phyloP scores from a whole-genome alignment of 1,140 invertebrate genomes.

The Cydia pomonella region DNA sequence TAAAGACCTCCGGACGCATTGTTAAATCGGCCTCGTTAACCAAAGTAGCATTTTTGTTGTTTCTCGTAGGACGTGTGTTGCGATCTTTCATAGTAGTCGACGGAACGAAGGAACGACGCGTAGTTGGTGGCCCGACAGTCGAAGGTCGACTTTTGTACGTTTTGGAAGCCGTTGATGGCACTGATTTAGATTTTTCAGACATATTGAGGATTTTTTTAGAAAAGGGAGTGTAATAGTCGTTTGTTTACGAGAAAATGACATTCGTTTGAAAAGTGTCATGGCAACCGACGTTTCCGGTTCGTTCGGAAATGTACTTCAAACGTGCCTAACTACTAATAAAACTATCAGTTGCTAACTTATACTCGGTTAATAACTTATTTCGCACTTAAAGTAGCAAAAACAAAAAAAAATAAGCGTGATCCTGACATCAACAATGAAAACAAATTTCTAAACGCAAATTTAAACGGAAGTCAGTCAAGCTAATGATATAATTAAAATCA shows the following conservation, averaged over 20 bases:
- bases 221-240: not conserved
- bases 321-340: not conserved
- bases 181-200: slow-evolving; percentile 57
- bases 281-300: slow-evolving; percentile 42
- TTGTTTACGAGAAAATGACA: slow-evolving; percentile 41
- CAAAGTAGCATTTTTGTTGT: slow-evolving; percentile 44
- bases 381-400: not conserved
- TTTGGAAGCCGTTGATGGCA: slow-evolving; percentile 45
- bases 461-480: not conserved
- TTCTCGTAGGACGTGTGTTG: slow-evolving; percentile 41
- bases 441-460: not conserved
- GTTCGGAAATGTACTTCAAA: slow-evolving; percentile 50
- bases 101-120: not conserved
- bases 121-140: slow-evolving; percentile 39
- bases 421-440: not conserved
- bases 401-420: not conserved
- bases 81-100: slow-evolving; percentile 41
- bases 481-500: not conserved
- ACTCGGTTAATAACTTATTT: not conserved
- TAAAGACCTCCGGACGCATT: slow-evolving; percentile 46
- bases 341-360: not conserved
- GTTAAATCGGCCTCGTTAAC: slow-evolving; percentile 50
- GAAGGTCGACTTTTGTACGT: slow-evolving; percentile 44
- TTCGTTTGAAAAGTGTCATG: slow-evolving; percentile 57
- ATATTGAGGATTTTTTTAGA: slow-evolving; percentile 37